Base-by-base conservation (phyloP, 2,888 invertebrate genomes). In the Drosophila paucipuncta region DNA sequence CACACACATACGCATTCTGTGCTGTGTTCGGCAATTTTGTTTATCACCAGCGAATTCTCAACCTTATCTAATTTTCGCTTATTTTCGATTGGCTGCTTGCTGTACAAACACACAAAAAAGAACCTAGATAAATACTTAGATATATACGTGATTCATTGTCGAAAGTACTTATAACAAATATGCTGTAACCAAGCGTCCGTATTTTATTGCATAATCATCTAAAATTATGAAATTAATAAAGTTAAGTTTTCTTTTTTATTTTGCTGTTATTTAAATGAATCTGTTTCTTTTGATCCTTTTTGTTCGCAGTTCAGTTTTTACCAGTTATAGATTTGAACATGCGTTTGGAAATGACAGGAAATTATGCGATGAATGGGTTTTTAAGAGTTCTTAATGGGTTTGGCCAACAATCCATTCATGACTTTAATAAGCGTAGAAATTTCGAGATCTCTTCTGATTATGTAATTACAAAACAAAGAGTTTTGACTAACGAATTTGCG, bases 1-100 rank as follows among this genome's bases (percentile, higher is more conserved):
- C 75, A 76, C 84, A 89, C 89, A 86, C 73, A 76, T 62, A 57
- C 35, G 10, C n/a, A 41, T 7, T 3, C 33, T 16, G 18, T 30
- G 39, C 16, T 28, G 22, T 47, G 30, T 58, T 1, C 5, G 18
- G 35, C 53, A 49, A 49, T 59, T 73, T 59, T 16, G 55, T 33
- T 55, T 76, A 77, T 68, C 63, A 63, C 49, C 41, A 31, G 28
- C 25, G 31, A 65, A 59, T 37, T 49, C 60, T 35, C 4, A 31
- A 4, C 10, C 60, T 64, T 37, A 64, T 47, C 58, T 30, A 64
- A 25, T 16, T 63, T 33, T 49, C 25, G 30, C 22, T 25, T 10
- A 1, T 1, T 30, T 41, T 57, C 39, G 30, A 37, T 62, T 41
- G 25, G 18, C 25, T n/a, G 22, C 11, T 31, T 6, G 16, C 28